Evolutionary conservation across 1,140 invertebrate genomes (phyloP), one percentile per base, ranked within the genome.

Genomic region (Bradysia coprophila): DNA sequence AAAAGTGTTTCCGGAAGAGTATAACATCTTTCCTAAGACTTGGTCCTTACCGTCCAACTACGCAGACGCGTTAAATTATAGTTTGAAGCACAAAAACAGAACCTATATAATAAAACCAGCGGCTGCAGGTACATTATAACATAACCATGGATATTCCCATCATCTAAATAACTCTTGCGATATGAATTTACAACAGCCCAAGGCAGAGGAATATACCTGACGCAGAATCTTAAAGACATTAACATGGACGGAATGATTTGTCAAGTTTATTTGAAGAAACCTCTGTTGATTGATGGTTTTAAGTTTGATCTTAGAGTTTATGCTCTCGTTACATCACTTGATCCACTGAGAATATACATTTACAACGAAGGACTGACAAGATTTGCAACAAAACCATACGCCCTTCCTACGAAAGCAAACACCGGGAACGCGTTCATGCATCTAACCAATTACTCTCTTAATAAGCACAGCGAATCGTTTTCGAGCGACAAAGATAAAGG

Each of bases 221-320:
- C 83, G 0, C 82, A 75, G 62, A 49, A 63, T 44, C 53, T 87
- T 1, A 86, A 80, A 58, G 78, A 85, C 16, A 67, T 90, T 36
- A 81, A 80, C 51, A 69, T 71, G 40, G 84, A 87, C 50, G 75
- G 81, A 42, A 74, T 85, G 55, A 84, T 91, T 42, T 90, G 85
- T 56, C 88, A 92, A 56, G 68, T 79, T 4, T 85, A 84, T 50
- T 61, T 85, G 31, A 56, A 68, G 36, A 72, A 78, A 64, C 83
- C 83, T 0, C 89, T 87, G 50, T 68, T 95, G 4, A 86, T 97
- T 23, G 90, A 98, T 66, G 89, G 88, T 15, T 94, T 85, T 55
- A 98, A 98, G 66, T 98, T 98, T 66, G 94, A 98, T 63, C 70
- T 98, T 22, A 71, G 94, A 42, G 72, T 98, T 13, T 98, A 98